Conservation (phyloP, 2,797 vertebrate genomes). For the Bryconaethiops microstoma region DNA sequence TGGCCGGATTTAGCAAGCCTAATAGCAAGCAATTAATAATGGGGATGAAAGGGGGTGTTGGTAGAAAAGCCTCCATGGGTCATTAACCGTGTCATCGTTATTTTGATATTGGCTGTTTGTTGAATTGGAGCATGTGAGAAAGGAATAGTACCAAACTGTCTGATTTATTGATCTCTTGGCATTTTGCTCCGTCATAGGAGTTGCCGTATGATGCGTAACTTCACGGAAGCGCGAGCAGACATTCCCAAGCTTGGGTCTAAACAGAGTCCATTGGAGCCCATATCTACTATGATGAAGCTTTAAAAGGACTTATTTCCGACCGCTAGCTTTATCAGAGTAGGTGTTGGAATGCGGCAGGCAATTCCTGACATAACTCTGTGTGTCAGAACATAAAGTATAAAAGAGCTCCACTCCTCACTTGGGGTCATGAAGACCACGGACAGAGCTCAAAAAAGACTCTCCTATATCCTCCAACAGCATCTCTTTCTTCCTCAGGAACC, state of each 20-base stretch:
- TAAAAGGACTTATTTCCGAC: constrained; percentile 80
- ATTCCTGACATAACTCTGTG: constrained; percentile 74
- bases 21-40: not conserved
- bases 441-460: constrained; percentile 29
- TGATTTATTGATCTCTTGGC: not conserved
- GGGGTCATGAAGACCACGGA: constrained; percentile 54
- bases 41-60: not conserved
- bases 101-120: not conserved
- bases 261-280: constrained; percentile 59
- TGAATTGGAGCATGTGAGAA: not conserved
- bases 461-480: constrained; percentile 8
- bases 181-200: not conserved
- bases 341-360: constrained; percentile 76
- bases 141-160: not conserved
- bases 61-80: not conserved
- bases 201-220: not conserved
- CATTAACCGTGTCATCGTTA: not conserved
- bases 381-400: constrained; percentile 71
- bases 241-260: constrained; percentile 49
- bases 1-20: not conserved
- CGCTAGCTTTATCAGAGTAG: constrained; percentile 75
- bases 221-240: constrained; percentile 46
- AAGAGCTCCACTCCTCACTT: constrained; percentile 59
- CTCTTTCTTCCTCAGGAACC: constrained; percentile 24
- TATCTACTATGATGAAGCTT: constrained; percentile 70